Evolutionary conservation across 2,888 invertebrate genomes (phyloP).

Genomic region (Petrolisthes cinctipes): DNA sequence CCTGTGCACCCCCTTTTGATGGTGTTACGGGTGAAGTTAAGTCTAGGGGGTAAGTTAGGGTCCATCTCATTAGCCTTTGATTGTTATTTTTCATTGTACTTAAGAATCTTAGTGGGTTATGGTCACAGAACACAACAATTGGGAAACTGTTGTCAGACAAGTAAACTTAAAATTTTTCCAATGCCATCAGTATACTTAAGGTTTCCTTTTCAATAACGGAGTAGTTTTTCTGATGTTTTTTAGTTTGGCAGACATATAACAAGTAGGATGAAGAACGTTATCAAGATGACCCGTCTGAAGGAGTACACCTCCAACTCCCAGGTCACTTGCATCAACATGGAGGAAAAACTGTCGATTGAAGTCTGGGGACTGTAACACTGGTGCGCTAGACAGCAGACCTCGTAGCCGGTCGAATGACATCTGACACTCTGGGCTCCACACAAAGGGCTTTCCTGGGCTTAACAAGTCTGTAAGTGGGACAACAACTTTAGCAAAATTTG

Average conservation of each 20-base stretch:
- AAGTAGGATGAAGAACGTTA: constrained; percentile 9
- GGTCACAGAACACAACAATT: too few relatives aligned
- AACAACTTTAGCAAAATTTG: background rate
- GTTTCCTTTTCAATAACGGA: background rate
- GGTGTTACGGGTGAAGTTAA: too few relatives aligned
- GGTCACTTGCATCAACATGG: constrained; percentile 17
- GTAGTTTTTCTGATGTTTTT: background rate
- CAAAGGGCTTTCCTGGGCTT: background rate
- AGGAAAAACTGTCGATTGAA: background rate
- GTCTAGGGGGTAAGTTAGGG: too few relatives aligned
- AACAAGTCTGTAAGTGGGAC: constrained; percentile 11
- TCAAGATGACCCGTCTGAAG: constrained; percentile 27
- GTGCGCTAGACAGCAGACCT: background rate
- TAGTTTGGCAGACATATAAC: background rate
- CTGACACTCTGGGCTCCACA: constrained; percentile 1
- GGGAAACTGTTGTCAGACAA: too few relatives aligned
- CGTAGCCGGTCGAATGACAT: background rate
- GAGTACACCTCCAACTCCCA: constrained; percentile 2
- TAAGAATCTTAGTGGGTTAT: too few relatives aligned
- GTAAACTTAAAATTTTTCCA: background rate
- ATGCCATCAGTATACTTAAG: background rate
- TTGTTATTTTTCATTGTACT: too few relatives aligned
- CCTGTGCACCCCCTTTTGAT: too few relatives aligned
- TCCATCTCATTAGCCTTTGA: too few relatives aligned
- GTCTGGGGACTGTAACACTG: constrained; percentile 22